phyloP scores from a whole-genome alignment of 1,140 invertebrate species.

The Lutraria rhynchaena region DNA sequence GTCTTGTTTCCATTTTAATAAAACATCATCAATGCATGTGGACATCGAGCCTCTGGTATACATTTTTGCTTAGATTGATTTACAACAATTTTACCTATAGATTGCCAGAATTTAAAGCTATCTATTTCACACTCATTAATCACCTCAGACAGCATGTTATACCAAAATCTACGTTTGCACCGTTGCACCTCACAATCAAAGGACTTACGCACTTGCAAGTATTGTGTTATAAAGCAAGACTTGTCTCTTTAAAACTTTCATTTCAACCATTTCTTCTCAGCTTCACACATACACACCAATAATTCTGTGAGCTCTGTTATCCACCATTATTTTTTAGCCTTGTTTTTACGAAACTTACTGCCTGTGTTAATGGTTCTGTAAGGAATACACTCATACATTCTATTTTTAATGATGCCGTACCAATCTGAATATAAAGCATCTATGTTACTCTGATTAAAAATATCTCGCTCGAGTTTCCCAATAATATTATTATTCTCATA shows the following conservation, averaged over 20 bases:
- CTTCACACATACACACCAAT: neutral
- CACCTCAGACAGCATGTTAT: too few relatives aligned
- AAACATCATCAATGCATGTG: neutral
- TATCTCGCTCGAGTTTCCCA: conserved; percentile 14
- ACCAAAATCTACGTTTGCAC: too few relatives aligned
- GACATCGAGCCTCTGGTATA: neutral
- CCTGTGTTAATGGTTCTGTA: neutral
- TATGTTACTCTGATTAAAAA: neutral
- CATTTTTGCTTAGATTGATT: neutral
- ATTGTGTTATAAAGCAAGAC: neutral
- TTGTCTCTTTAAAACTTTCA: neutral
- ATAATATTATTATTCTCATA: neutral
- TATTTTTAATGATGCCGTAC: neutral
- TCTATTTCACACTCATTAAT: too few relatives aligned
- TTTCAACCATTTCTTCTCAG: conserved; percentile 27
- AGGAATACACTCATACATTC: conserved; percentile 7
- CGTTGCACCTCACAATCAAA: too few relatives aligned
- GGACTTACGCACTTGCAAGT: neutral
- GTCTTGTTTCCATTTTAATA: neutral
- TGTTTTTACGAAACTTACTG: neutral
- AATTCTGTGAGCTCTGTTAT: neutral
- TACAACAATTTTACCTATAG: neutral
- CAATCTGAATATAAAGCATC: conserved; percentile 19
- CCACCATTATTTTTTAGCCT: conserved; percentile 8
- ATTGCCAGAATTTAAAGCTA: too few relatives aligned